These are phyloP conservation scores for Ammodramus savannarum DNA, from an alignment of 2,113 vertebrate species.

Conservation along the genomic window DNA sequence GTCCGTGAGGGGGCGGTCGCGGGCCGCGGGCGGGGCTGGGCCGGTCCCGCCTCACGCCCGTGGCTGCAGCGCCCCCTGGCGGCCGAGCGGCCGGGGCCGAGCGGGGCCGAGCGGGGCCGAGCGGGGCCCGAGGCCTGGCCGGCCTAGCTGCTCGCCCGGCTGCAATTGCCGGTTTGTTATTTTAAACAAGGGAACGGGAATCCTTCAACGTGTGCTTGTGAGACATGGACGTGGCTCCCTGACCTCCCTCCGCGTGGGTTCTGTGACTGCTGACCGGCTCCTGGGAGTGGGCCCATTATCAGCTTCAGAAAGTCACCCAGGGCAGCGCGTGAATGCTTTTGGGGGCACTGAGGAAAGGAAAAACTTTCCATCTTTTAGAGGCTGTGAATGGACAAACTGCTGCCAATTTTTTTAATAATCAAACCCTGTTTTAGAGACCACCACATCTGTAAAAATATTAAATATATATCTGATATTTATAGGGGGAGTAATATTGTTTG, in stretches of 20 bases:
- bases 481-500: neutral
- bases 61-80: neutral
- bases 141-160: neutral
- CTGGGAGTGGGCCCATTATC: constrained; percentile 24
- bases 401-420: neutral
- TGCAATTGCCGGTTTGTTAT: neutral
- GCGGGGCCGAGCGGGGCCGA: neutral
- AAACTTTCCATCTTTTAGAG: neutral
- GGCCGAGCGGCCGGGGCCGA: neutral
- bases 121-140: neutral
- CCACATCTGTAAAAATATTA: neutral
- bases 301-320: constrained; percentile 27
- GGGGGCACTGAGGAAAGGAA: neutral
- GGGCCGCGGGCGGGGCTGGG: neutral
- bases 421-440: neutral
- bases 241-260: neutral
- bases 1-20: neutral
- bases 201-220: neutral
- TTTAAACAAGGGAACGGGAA: neutral
- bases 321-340: constrained; percentile 22
- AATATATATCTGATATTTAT: neutral
- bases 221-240: constrained; percentile 3
- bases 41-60: neutral
- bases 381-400: neutral
- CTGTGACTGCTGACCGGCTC: neutral